Evolutionary conservation across 2,888 invertebrate species (phyloP).

Genomic region (Anaspis maculata): DNA sequence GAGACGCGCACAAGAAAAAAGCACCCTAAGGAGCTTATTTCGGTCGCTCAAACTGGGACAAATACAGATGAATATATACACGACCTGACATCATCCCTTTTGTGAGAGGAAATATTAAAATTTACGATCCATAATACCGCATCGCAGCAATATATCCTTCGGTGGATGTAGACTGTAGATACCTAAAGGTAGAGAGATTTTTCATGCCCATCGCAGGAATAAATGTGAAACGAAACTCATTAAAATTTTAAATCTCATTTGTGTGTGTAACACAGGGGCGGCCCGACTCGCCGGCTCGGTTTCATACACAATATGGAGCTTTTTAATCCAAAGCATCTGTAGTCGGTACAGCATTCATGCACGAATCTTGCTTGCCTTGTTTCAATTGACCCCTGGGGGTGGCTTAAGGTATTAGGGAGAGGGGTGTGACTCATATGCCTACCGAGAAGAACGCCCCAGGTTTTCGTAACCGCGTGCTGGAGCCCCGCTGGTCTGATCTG

Average conservation of each 20-base stretch:
- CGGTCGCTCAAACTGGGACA: constrained; percentile 6
- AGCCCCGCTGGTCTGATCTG: constrained; percentile 28
- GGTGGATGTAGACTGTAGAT: constrained; percentile 4
- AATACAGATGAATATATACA: constrained; percentile 8
- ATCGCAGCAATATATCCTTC: constrained; percentile 6
- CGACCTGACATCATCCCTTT: constrained; percentile 9
- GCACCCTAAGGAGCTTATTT: constrained; percentile 10
- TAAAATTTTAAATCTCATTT: constrained; percentile 19
- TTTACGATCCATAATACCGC: constrained; percentile 11
- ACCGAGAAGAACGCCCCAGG: constrained; percentile 17
- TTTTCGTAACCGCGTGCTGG: constrained; percentile 12
- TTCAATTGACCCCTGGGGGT: constrained; percentile 25
- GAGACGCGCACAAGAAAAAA: constrained; percentile 6
- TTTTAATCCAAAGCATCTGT: constrained; percentile 23
- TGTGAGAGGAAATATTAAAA: constrained; percentile 11
- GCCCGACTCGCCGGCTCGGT: too few species aligned
- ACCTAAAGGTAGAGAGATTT: neutral
- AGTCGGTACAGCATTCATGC: constrained; percentile 9
- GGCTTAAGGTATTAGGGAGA: constrained; percentile 28
- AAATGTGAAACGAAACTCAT: constrained; percentile 12
- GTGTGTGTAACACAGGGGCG: constrained; percentile 11
- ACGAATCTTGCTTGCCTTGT: constrained; percentile 19
- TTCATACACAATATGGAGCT: constrained; percentile 6
- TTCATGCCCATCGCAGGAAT: constrained; percentile 12
- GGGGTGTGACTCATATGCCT: constrained; percentile 21